phyloP scores from a whole-genome alignment of 2,888 invertebrate genomes.

The Aspidiotus rigidus region DNA sequence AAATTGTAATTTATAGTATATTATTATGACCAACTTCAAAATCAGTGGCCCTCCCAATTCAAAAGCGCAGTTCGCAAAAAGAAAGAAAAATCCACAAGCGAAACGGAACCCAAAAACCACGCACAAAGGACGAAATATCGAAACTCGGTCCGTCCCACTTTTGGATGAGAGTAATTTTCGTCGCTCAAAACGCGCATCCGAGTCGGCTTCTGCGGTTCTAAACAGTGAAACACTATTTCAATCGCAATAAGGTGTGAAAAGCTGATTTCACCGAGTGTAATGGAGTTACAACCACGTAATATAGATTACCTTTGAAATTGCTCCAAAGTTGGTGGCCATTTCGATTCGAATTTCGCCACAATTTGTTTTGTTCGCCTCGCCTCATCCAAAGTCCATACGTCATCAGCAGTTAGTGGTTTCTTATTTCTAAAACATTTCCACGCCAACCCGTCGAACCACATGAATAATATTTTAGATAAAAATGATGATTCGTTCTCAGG shows the following conservation, averaged over 20 bases:
- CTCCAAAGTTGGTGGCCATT: conserved; percentile 59
- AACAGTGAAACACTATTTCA: no score
- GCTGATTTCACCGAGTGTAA: no score
- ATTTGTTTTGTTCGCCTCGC: conserved; percentile 70
- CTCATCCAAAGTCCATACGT: conserved; percentile 84
- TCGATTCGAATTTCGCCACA: conserved; percentile 70
- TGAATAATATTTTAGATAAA: conserved; percentile 72
- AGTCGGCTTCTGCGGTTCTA: conserved; percentile 10
- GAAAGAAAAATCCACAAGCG: conserved; percentile 72
- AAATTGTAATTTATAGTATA: no score
- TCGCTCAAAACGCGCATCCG: neutral
- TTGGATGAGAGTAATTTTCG: conserved; percentile 10
- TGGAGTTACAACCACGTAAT: no score
- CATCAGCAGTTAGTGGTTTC: conserved; percentile 66
- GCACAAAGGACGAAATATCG: conserved; percentile 72
- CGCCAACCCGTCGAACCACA: conserved; percentile 83
- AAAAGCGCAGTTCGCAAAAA: conserved; percentile 70
- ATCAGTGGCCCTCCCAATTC: conserved; percentile 86
- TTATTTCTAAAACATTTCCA: conserved; percentile 64
- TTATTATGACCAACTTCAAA: conserved; percentile 54
- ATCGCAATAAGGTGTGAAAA: neutral
- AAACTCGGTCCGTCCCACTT: conserved; percentile 49
- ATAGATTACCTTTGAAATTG: conserved; percentile 10
- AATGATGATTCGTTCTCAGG: conserved; percentile 80
- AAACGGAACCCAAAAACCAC: conserved; percentile 82